These are phyloP conservation scores for Phrynocephalus vlangalii DNA, from an alignment of 2,797 vertebrate genomes.

Conservation along the genomic window DNA sequence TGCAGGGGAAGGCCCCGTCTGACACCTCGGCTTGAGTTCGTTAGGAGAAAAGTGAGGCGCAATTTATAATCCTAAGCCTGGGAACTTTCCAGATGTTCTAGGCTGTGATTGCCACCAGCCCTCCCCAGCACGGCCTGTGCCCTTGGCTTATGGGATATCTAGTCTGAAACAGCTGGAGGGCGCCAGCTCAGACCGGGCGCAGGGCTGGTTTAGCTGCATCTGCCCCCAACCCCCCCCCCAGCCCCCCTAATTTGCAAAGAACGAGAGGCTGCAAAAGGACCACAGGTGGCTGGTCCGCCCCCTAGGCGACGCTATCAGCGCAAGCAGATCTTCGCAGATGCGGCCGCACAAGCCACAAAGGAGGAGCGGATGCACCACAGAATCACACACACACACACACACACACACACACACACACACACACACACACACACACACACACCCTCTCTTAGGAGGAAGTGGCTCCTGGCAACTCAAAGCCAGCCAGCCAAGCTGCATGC, in stretches of 20 bases:
- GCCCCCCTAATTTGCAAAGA: neutral
- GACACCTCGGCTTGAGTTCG: too few species aligned
- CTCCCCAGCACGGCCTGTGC: neutral
- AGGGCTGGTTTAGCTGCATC: neutral
- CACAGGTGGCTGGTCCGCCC: neutral
- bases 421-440: too few species aligned
- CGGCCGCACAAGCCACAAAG: neutral
- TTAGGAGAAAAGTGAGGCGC: too few species aligned
- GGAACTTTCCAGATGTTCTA: neutral
- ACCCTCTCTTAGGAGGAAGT: neutral
- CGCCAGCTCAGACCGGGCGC: neutral
- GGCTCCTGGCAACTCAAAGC: slow-evolving; percentile 11
- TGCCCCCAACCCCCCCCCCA: neutral
- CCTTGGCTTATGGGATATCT: neutral
- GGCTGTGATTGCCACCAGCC: neutral
- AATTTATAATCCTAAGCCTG: too few species aligned
- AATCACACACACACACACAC: too few species aligned
- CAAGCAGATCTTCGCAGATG: neutral
- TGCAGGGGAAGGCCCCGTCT: too few species aligned
- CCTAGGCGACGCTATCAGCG: neutral
- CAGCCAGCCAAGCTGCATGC: neutral
- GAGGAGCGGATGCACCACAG: neutral
- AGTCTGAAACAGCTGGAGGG: neutral
- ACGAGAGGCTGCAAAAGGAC: neutral
- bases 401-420: too few species aligned